Conservation (phyloP, 2,888 invertebrate species). For the Hyles lineata region DNA sequence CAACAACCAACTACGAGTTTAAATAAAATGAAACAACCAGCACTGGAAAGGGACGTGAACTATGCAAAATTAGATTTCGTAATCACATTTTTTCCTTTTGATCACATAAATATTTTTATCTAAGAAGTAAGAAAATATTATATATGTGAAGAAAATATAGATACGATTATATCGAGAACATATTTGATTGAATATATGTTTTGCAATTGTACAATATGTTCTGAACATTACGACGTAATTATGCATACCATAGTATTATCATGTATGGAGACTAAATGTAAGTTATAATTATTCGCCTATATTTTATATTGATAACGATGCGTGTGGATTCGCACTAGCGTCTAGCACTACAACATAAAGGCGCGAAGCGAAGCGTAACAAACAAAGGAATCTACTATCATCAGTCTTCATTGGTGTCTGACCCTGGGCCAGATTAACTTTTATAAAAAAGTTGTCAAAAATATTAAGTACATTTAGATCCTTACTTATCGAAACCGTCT, state of each 20-base stretch:
- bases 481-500: neutral
- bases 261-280: neutral
- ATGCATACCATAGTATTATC: neutral
- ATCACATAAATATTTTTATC: too few species aligned
- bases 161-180: neutral
- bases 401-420: constrained; percentile 6
- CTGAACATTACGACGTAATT: neutral
- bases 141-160: neutral
- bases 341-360: neutral
- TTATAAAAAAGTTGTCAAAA: neutral
- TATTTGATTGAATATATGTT: neutral
- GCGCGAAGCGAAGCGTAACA: constrained; percentile 2
- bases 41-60: too few species aligned
- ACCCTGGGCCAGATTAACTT: neutral
- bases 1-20: neutral
- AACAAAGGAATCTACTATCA: neutral
- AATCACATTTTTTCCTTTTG: too few species aligned
- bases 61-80: too few species aligned
- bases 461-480: neutral
- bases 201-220: neutral
- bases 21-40: neutral
- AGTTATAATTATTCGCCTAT: neutral
- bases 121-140: neutral
- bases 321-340: constrained; percentile 4
- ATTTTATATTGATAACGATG: neutral